Percentiles rank a stretch among this genome's conserved stretches.
phyloP scores from a whole-genome alignment of 2,888 invertebrate genomes.

The Lomographa bimaculata region DNA sequence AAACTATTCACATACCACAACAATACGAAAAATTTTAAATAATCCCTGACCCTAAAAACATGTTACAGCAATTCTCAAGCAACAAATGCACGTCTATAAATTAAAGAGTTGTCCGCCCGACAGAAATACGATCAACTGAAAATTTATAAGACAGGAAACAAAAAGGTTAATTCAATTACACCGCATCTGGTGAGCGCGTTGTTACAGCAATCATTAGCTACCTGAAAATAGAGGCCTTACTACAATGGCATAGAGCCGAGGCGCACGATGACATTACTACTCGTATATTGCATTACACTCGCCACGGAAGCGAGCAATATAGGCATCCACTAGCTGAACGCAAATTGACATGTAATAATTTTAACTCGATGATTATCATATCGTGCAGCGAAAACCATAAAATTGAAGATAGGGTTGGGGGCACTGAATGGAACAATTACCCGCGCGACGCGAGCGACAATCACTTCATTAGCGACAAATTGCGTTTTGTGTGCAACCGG shows the following conservation, averaged over 20 bases:
- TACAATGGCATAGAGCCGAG: too few relatives aligned
- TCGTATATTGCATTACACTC: too few relatives aligned
- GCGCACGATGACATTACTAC: too few relatives aligned
- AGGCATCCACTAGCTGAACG: constrained; percentile 37
- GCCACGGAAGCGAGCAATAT: constrained; percentile 49
- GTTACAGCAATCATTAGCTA: too few relatives aligned
- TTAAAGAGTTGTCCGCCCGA: too few relatives aligned
- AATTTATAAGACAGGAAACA: constrained; percentile 16
- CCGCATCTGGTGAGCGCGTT: too few relatives aligned
- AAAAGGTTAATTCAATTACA: constrained; percentile 12
- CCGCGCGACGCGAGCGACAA: constrained; percentile 50
- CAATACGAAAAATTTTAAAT: too few relatives aligned
- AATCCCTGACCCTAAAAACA: too few relatives aligned
- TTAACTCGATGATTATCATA: constrained; percentile 60
- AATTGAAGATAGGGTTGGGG: constrained; percentile 56
- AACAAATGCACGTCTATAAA: too few relatives aligned
- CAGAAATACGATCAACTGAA: constrained; percentile 10
- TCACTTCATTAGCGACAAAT: constrained; percentile 60
- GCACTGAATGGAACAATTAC: constrained; percentile 64
- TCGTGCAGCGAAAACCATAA: constrained; percentile 53
- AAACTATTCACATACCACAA: too few relatives aligned
- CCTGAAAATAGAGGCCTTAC: too few relatives aligned
- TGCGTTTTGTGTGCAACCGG: constrained; percentile 20
- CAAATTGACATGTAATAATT: constrained; percentile 67
- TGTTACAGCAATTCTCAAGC: too few relatives aligned